phyloP scores from a whole-genome alignment of 2,113 vertebrate species.

The Cyanoliseus patagonus region DNA sequence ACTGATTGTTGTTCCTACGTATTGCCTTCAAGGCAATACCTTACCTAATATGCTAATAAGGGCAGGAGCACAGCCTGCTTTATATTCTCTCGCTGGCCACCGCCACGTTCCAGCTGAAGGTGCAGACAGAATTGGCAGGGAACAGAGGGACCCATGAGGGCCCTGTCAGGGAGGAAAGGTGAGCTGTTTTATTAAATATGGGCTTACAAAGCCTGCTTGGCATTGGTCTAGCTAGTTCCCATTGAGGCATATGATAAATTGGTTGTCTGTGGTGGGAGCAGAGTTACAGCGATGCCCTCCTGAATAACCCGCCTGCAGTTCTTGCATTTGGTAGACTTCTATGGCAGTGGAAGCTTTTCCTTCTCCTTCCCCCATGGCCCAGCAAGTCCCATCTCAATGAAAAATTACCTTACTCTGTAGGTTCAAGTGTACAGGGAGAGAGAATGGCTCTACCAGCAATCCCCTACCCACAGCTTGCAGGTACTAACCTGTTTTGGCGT shows the following conservation, averaged over 20 bases:
- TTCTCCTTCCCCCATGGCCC: background rate
- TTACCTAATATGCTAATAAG: background rate
- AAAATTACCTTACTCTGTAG: background rate
- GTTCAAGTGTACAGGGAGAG: background rate
- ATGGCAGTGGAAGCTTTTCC: background rate
- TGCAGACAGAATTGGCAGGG: background rate
- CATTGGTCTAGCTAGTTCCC: background rate
- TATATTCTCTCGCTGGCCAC: background rate
- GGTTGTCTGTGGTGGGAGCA: rapidly evolving
- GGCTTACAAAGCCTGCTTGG: background rate
- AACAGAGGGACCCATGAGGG: background rate
- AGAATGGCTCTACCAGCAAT: background rate
- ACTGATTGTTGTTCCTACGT: background rate
- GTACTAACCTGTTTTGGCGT: background rate
- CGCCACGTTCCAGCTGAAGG: background rate
- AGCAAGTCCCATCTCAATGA: background rate
- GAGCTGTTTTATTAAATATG: background rate
- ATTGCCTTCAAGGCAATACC: background rate
- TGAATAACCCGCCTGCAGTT: background rate
- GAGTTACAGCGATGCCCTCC: rapidly evolving
- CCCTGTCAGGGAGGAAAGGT: background rate
- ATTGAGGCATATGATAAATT: rapidly evolving
- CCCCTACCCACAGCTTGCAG: background rate
- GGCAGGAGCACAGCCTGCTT: background rate
- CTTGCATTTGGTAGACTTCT: background rate